Evolutionary conservation across 2,888 invertebrate genomes (phyloP).

Genomic region (Mylabris sibirica): DNA sequence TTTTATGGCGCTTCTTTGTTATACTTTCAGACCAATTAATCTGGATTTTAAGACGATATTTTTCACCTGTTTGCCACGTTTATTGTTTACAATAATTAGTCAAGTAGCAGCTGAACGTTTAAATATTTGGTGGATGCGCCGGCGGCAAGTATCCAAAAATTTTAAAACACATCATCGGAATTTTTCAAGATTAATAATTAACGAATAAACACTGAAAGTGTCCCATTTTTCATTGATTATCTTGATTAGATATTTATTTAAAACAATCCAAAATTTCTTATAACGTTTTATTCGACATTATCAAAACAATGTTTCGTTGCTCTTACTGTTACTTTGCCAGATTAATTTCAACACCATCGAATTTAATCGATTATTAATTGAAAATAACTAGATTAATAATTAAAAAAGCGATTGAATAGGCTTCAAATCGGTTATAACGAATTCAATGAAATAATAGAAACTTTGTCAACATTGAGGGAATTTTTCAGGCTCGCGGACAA

Average conservation of each 20-base stretch:
- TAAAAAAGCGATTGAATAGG: too few relatives aligned
- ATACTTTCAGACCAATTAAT: not conserved
- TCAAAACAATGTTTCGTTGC: not conserved
- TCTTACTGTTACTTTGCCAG: not conserved
- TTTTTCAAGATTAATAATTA: not conserved
- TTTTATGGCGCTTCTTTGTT: not conserved
- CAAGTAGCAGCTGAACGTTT: not conserved
- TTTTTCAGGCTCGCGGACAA: too few relatives aligned
- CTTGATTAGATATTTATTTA: not conserved
- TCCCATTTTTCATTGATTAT: not conserved
- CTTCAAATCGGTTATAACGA: not conserved
- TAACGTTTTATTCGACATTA: not conserved
- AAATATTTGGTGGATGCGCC: constrained; percentile 13
- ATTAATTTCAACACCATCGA: not conserved
- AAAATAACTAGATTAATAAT: not conserved
- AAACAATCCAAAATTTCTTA: not conserved
- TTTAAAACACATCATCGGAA: not conserved
- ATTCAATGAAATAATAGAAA: too few relatives aligned
- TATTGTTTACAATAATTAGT: not conserved
- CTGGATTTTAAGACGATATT: not conserved
- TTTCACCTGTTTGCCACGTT: not conserved
- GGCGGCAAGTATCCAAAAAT: not conserved
- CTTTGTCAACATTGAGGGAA: too few relatives aligned
- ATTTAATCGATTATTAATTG: too few relatives aligned
- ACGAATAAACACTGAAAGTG: not conserved